Conservation (phyloP, 2,113 vertebrate genomes). For the Dasyornis broadbenti region DNA sequence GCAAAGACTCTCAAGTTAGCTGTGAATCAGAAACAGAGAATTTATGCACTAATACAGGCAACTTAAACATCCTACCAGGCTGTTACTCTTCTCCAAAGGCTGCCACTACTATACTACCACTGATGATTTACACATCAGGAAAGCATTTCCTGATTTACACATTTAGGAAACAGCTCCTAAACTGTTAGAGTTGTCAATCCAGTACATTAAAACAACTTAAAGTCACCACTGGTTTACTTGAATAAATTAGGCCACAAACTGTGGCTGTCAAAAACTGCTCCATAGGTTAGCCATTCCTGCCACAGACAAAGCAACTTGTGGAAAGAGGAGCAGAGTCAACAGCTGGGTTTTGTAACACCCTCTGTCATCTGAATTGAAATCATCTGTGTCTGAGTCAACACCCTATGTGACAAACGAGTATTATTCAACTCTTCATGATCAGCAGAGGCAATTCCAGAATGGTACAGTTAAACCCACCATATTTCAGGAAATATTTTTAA, state of each 20-base stretch:
- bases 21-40: background rate
- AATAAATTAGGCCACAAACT: background rate
- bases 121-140: background rate
- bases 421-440: background rate
- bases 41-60: background rate
- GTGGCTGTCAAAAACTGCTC: background rate
- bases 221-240: background rate
- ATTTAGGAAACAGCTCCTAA: background rate
- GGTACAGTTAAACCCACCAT: background rate
- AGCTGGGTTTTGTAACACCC: constrained; percentile 1
- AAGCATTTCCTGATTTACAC: background rate
- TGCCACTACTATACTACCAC: background rate
- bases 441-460: background rate
- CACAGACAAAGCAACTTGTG: background rate
- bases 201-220: background rate
- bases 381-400: background rate
- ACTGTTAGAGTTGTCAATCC: background rate
- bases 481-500: background rate
- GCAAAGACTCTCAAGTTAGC: background rate
- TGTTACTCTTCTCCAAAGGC: background rate
- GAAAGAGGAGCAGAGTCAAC: background rate
- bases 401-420: background rate
- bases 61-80: background rate
- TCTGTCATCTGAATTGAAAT: constrained; percentile 6
- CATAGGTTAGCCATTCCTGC: background rate